These are phyloP conservation scores for Anhinga anhinga DNA, from an alignment of 2,113 vertebrate species.

Conservation along the genomic window DNA sequence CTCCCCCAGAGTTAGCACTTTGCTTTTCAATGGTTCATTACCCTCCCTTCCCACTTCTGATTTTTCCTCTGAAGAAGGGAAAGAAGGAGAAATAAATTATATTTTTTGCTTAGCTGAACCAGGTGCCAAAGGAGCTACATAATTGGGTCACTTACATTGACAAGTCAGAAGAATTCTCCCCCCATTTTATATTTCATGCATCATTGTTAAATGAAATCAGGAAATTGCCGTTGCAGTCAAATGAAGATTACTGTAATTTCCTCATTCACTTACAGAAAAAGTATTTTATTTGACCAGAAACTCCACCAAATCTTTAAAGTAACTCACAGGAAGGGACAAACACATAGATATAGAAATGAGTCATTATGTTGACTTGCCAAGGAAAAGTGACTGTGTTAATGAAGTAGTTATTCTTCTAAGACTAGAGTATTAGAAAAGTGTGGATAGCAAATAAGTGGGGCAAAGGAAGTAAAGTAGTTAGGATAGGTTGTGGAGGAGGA, in stretches of 20 bases:
- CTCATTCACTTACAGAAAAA: background rate
- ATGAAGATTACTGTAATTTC: background rate
- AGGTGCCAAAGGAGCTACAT: background rate
- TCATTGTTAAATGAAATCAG: background rate
- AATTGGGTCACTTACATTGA: background rate
- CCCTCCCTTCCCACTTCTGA: background rate
- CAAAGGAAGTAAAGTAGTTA: background rate
- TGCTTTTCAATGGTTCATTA: background rate
- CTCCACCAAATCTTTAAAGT: background rate
- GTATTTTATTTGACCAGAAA: background rate
- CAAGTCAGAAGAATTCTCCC: background rate
- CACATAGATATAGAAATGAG: background rate
- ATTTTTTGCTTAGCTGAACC: background rate
- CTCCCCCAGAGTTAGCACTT: background rate
- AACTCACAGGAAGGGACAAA: background rate
- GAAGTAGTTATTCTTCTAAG: background rate
- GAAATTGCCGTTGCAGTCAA: background rate
- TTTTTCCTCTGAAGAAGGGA: background rate
- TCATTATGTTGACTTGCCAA: background rate
- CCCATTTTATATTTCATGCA: background rate
- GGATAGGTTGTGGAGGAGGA: background rate
- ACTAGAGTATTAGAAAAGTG: background rate
- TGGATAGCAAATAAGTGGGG: background rate
- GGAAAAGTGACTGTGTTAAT: background rate
- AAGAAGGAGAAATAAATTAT: background rate